A percentile compares a stretch with the other conserved stretches of the same genome.
phyloP scores from a whole-genome alignment of 2,797 vertebrate species.

The Falco concolor region DNA sequence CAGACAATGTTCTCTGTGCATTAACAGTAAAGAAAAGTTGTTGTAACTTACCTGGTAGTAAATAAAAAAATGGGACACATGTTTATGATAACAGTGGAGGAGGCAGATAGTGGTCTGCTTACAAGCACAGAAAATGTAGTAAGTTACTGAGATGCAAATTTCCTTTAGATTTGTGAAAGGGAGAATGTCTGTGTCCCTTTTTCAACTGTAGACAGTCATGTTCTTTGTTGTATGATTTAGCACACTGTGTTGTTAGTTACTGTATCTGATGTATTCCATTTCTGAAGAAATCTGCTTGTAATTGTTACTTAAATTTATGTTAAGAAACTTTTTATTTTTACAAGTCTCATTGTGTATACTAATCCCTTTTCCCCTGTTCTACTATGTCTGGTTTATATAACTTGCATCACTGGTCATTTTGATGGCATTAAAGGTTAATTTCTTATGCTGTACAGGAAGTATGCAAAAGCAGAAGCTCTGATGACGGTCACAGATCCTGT shows the following conservation, averaged over 20 bases:
- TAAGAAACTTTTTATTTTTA: not conserved
- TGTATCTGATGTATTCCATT: not conserved
- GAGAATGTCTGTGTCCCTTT: not conserved
- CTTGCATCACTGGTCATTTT: not conserved
- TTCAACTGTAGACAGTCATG: not conserved
- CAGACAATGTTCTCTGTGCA: not conserved
- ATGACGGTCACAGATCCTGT: slow-evolving; percentile 95
- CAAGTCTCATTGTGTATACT: not conserved
- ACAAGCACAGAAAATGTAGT: not conserved
- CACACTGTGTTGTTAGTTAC: not conserved
- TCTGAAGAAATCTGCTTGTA: not conserved
- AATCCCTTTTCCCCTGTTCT: not conserved
- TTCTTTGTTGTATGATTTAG: not conserved
- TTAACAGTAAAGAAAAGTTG: not conserved
- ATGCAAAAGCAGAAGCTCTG: slow-evolving; percentile 92
- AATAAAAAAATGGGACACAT: not conserved
- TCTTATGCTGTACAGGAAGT: slow-evolving; percentile 80
- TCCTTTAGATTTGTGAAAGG: not conserved
- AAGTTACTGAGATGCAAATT: not conserved
- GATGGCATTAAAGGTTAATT: not conserved
- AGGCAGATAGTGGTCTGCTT: not conserved
- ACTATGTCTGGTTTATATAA: not conserved
- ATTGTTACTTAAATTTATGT: not conserved
- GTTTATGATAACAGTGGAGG: not conserved
- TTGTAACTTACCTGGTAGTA: not conserved